Evolutionary conservation across 2,113 vertebrate species (phyloP).

Genomic region (Oophaga pumilio): DNA sequence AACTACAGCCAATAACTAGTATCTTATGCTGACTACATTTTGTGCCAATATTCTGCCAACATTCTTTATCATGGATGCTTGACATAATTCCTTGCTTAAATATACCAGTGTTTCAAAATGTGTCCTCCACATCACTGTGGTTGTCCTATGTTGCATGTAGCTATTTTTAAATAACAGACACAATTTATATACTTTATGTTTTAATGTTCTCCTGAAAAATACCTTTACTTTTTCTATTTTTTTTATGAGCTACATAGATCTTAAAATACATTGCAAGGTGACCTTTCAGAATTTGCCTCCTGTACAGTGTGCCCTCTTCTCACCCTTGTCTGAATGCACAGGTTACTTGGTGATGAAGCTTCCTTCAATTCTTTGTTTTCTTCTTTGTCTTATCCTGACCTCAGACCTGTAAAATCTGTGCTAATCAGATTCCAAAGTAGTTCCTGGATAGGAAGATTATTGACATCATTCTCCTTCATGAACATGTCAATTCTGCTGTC

Average conservation of each 20-base stretch:
- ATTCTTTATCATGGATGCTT: too few relatives aligned
- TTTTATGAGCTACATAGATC: not conserved
- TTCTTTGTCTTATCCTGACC: not conserved
- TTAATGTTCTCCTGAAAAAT: too few relatives aligned
- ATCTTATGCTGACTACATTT: too few relatives aligned
- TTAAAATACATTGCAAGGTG: not conserved
- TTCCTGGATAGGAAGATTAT: slow-evolving; percentile 64
- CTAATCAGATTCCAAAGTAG: slow-evolving; percentile 67
- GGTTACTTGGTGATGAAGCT: not conserved
- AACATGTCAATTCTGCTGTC: slow-evolving; percentile 68
- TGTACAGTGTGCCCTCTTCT: rapidly evolving
- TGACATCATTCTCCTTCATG: slow-evolving; percentile 67
- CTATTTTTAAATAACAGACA: too few relatives aligned
- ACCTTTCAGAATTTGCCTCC: not conserved
- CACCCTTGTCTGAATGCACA: not conserved
- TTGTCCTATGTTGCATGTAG: too few relatives aligned
- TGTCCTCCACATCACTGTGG: too few relatives aligned
- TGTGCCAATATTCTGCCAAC: too few relatives aligned
- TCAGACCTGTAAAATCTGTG: slow-evolving; percentile 60
- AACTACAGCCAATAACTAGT: too few relatives aligned
- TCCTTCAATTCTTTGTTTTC: not conserved
- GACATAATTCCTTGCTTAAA: too few relatives aligned
- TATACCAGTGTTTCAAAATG: too few relatives aligned
- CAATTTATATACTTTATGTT: too few relatives aligned
- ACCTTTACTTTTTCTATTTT: not conserved